Conservation (phyloP, 2,113 vertebrate species). For the Centropristis striata region DNA sequence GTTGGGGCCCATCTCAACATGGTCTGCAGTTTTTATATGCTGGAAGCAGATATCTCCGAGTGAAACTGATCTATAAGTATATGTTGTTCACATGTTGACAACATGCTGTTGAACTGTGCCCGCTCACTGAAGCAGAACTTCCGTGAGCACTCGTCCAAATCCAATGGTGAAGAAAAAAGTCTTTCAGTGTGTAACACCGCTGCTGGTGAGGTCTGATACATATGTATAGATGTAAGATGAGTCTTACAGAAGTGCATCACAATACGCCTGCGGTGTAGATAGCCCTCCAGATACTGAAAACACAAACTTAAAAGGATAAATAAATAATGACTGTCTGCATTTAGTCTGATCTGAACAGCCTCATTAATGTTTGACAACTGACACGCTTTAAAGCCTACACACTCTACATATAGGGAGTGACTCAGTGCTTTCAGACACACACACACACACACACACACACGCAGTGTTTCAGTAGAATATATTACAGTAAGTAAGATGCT, state of each 20-base stretch:
- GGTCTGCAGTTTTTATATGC: too few relatives aligned
- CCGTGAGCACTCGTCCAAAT: too few relatives aligned
- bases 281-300: not conserved
- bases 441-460: conserved; percentile 18
- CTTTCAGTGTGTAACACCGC: not conserved
- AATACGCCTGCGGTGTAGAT: not conserved
- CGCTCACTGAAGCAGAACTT: too few relatives aligned
- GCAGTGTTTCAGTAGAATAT: conserved; percentile 1
- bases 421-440: conserved; percentile 9
- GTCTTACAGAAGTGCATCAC: not conserved
- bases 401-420: conserved; percentile 9
- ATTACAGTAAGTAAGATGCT: conserved; percentile 37
- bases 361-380: conserved; percentile 36
- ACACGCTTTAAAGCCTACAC: conserved; percentile 5
- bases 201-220: not conserved
- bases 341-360: conserved; percentile 15
- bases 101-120: not conserved
- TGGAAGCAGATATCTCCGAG: too few relatives aligned
- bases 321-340: conserved; percentile 28
- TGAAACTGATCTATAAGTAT: not conserved
- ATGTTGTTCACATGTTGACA: conserved; percentile 19
- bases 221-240: not conserved
- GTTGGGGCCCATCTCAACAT: too few relatives aligned
- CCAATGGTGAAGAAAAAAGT: not conserved
- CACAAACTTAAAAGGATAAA: conserved; percentile 5